These are phyloP conservation scores for Thecocarcelia acutangulata DNA, from an alignment of 2,888 invertebrate species.

Conservation along the genomic window DNA sequence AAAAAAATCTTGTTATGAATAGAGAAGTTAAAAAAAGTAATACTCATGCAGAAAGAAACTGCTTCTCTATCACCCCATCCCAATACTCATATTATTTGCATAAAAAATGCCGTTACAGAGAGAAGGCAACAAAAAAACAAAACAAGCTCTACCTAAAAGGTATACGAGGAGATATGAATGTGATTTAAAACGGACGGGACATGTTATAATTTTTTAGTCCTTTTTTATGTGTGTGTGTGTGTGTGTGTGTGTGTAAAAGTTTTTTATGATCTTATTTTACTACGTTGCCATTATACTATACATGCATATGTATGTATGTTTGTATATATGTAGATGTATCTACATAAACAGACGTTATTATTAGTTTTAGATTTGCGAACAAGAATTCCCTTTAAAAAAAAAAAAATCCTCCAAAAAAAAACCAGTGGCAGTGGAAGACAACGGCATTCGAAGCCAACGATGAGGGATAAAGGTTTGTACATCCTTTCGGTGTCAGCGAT, in stretches of 20 bases:
- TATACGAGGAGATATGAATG: slow-evolving; percentile 66
- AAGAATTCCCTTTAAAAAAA: not conserved
- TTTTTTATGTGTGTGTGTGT: slow-evolving; percentile 16
- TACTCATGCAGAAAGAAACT: slow-evolving; percentile 52
- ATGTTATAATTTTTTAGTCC: slow-evolving; percentile 71
- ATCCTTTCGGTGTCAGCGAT: slow-evolving; percentile 49
- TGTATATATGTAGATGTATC: slow-evolving; percentile 4
- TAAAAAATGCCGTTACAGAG: slow-evolving; percentile 81
- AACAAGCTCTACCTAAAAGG: slow-evolving; percentile 71
- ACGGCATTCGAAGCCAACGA: slow-evolving; percentile 46
- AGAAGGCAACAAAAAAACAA: slow-evolving; percentile 38
- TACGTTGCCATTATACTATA: too few relatives aligned
- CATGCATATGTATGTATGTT: not conserved
- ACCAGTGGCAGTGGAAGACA: slow-evolving; percentile 45
- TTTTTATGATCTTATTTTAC: slow-evolving; percentile 50
- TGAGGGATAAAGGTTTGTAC: slow-evolving; percentile 70
- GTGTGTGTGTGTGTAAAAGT: slow-evolving; percentile 20
- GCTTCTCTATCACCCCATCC: slow-evolving; percentile 57
- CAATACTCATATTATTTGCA: slow-evolving; percentile 79
- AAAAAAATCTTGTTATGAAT: slow-evolving; percentile 32
- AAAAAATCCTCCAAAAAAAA: slow-evolving; percentile 22
- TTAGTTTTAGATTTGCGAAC: slow-evolving; percentile 24
- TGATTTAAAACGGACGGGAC: slow-evolving; percentile 69
- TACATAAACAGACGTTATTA: slow-evolving; percentile 26
- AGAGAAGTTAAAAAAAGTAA: slow-evolving; percentile 13